Percentiles rank a stretch among this genome's conserved stretches.
These are phyloP conservation scores for Donacobius atricapilla DNA, from an alignment of 2,113 vertebrate genomes.

Conservation along the genomic window DNA sequence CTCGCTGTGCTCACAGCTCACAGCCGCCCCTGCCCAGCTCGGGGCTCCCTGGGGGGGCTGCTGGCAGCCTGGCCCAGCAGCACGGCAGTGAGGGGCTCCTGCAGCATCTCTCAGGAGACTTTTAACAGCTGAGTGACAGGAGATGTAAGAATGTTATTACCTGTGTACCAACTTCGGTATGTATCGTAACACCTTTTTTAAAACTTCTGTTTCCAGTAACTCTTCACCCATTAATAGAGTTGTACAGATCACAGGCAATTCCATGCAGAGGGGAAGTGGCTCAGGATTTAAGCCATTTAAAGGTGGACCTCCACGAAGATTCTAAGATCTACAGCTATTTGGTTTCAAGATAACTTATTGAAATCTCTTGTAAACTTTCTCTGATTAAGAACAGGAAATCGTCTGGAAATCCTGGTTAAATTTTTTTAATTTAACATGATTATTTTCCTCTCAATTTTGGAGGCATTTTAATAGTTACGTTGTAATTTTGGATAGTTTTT, in stretches of 20 bases:
- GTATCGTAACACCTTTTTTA: not conserved
- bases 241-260: conserved; percentile 92
- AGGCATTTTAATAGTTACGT: conserved; percentile 80
- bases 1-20: not conserved
- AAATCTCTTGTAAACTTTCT: conserved; percentile 75
- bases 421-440: conserved; percentile 78
- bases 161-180: not conserved
- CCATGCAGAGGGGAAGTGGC: conserved; percentile 84
- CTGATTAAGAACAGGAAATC: conserved; percentile 72
- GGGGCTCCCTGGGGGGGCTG: not conserved
- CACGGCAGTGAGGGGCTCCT: not conserved
- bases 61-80: not conserved
- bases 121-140: not conserved
- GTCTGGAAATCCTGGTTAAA: conserved; percentile 70
- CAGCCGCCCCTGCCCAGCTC: not conserved
- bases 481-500: conserved; percentile 78
- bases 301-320: conserved; percentile 85
- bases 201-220: conserved; percentile 78
- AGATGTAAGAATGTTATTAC: not conserved
- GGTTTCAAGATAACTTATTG: conserved; percentile 81
- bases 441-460: conserved; percentile 78
- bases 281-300: conserved; percentile 95
- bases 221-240: conserved; percentile 92
- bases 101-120: not conserved
- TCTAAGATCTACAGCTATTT: conserved; percentile 72